A percentile compares a stretch with the other conserved stretches of the same genome.
Conservation (phyloP, 2,888 invertebrate species). For the Agrotis puta region DNA sequence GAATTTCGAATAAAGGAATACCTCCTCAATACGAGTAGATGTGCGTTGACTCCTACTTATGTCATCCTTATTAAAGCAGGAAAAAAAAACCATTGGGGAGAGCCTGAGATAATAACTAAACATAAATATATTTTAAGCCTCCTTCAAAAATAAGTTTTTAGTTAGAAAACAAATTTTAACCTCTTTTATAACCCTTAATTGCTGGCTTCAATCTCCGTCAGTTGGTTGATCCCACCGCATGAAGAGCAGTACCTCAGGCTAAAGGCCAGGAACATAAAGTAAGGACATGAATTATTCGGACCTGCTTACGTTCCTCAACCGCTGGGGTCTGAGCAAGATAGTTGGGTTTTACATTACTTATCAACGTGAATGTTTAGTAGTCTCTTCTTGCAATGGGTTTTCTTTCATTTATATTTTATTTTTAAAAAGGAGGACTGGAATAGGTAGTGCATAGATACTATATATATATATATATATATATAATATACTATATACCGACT, state of each 20-base stretch:
- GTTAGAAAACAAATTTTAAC: neutral
- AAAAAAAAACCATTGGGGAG: neutral
- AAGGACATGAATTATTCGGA: slow-evolving; percentile 37
- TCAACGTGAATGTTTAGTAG: neutral
- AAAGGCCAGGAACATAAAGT: slow-evolving; percentile 34
- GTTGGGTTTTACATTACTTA: slow-evolving; percentile 20
- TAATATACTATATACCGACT: neutral
- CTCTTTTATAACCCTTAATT: neutral
- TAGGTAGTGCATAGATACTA: neutral
- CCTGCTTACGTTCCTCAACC: slow-evolving; percentile 14
- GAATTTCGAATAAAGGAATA: too few species aligned
- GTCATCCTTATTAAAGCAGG: neutral
- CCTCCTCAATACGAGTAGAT: too few species aligned
- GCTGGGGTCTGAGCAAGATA: neutral
- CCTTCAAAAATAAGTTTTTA: too few species aligned
- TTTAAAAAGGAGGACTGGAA: too few species aligned
- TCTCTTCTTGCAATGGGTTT: neutral
- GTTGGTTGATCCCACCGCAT: neutral
- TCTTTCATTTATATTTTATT: slow-evolving; percentile 18
- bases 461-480: too few species aligned
- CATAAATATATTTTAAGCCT: too few species aligned
- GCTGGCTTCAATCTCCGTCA: slow-evolving; percentile 14
- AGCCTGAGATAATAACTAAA: neutral
- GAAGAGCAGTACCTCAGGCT: slow-evolving; percentile 1
- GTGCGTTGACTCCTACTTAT: too few species aligned